Evolutionary conservation across 2,797 vertebrate genomes (phyloP).

Genomic region (Clarias pachynema): DNA sequence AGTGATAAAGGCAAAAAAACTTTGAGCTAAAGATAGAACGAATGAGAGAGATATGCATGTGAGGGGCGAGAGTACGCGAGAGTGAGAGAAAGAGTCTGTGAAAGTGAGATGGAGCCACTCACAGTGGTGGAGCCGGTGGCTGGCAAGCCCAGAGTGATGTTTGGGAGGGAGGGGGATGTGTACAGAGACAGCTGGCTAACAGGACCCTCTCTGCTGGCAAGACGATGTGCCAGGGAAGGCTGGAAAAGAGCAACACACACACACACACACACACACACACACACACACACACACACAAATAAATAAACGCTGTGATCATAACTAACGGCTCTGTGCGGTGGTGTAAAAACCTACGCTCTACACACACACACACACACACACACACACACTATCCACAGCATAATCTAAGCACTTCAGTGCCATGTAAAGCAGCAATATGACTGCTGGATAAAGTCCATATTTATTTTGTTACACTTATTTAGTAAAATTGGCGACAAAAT

Average conservation of each 20-base stretch:
- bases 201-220: slow-evolving; percentile 84
- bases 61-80: neutral
- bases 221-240: slow-evolving; percentile 86
- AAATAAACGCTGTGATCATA: slow-evolving; percentile 49
- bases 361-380: slow-evolving; percentile 29
- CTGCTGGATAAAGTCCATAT: neutral
- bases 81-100: neutral
- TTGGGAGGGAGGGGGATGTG: slow-evolving; percentile 95
- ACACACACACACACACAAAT: slow-evolving; percentile 36
- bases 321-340: slow-evolving; percentile 47
- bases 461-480: slow-evolving; percentile 3
- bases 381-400: neutral
- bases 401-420: neutral
- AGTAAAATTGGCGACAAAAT: neutral
- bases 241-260: slow-evolving; percentile 65
- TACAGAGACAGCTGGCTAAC: slow-evolving; percentile 93
- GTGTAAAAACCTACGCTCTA: neutral
- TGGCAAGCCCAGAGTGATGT: slow-evolving; percentile 94
- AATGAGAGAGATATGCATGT: neutral
- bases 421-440: slow-evolving; percentile 1
- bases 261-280: slow-evolving; percentile 38
- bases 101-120: slow-evolving; percentile 64
- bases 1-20: neutral
- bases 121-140: slow-evolving; percentile 87
- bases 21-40: slow-evolving; percentile 9